Percentiles rank a stretch among this genome's conserved stretches.
phyloP scores from a whole-genome alignment of 2,797 vertebrate genomes.

The Lithobates pipiens region DNA sequence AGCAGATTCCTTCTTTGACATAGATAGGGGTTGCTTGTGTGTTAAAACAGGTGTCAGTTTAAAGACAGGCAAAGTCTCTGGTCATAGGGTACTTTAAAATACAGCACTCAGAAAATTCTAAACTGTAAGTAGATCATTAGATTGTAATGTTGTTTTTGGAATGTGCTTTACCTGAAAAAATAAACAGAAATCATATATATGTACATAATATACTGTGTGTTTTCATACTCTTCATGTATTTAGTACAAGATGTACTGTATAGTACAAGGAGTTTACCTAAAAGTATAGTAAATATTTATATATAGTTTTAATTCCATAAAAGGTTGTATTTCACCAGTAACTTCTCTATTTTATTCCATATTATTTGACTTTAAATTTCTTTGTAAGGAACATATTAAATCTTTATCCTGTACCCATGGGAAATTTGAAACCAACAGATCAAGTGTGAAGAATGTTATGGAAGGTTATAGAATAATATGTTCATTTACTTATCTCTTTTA shows the following conservation, averaged over 20 bases:
- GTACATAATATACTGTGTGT: background rate
- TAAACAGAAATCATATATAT: background rate
- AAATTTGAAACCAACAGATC: no score
- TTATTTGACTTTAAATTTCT: no score
- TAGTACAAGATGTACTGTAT: background rate
- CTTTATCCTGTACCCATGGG: no score
- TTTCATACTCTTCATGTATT: background rate
- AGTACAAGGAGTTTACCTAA: background rate
- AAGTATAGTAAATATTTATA: background rate
- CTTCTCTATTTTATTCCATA: no score
- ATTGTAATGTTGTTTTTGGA: conserved; percentile 10
- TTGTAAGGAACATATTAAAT: no score
- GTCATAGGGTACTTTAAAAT: conserved; percentile 33
- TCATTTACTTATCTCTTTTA: no score
- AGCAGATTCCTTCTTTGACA: conserved; percentile 54
- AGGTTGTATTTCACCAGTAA: no score
- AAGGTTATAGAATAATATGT: no score
- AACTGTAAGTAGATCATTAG: conserved; percentile 18
- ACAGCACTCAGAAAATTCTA: conserved; percentile 6
- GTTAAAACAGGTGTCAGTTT: conserved; percentile 56
- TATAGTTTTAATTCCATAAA: background rate
- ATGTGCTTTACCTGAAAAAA: conserved; percentile 27
- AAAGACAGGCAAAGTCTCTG: conserved; percentile 44
- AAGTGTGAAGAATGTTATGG: no score
- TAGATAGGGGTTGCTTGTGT: conserved; percentile 40